Percentiles rank a stretch among this genome's conserved stretches.
phyloP scores from a whole-genome alignment of 2,888 invertebrate genomes.

The Lasioglossum lativentre region DNA sequence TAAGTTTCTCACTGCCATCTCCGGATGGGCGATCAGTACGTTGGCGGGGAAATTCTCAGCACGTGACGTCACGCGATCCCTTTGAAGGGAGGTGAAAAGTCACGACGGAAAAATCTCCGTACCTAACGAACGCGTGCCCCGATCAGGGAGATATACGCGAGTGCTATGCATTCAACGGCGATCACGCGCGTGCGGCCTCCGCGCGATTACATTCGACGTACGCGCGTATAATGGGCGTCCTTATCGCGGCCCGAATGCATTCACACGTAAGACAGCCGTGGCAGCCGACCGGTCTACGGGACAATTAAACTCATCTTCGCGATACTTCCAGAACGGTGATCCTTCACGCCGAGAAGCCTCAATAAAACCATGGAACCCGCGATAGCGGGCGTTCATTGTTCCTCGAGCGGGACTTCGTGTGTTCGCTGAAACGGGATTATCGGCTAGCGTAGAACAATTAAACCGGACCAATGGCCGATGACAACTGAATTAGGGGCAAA shows the following conservation, averaged over 20 bases:
- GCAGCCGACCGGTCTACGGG: background rate
- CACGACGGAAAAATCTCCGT: background rate
- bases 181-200: slow-evolving; percentile 26
- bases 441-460: slow-evolving; percentile 27
- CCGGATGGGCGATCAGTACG: no score
- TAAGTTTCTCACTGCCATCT: no score
- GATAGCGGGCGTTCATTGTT: slow-evolving; percentile 22
- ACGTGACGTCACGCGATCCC: no score
- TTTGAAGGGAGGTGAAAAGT: background rate
- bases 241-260: slow-evolving; percentile 40
- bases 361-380: slow-evolving; percentile 2
- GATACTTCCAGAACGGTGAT: slow-evolving; percentile 25
- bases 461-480: slow-evolving; percentile 8
- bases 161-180: slow-evolving; percentile 20
- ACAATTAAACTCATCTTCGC: slow-evolving; percentile 34
- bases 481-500: slow-evolving; percentile 7
- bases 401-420: background rate
- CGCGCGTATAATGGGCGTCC: slow-evolving; percentile 37
- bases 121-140: background rate
- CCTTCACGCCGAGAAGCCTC: background rate
- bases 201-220: slow-evolving; percentile 30
- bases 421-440: slow-evolving; percentile 26
- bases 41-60: no score
- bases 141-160: background rate
- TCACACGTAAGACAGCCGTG: slow-evolving; percentile 45